Conservation (phyloP, 35 echinoderm and acorn worm species). For the Apostichopus japonicus region DNA sequence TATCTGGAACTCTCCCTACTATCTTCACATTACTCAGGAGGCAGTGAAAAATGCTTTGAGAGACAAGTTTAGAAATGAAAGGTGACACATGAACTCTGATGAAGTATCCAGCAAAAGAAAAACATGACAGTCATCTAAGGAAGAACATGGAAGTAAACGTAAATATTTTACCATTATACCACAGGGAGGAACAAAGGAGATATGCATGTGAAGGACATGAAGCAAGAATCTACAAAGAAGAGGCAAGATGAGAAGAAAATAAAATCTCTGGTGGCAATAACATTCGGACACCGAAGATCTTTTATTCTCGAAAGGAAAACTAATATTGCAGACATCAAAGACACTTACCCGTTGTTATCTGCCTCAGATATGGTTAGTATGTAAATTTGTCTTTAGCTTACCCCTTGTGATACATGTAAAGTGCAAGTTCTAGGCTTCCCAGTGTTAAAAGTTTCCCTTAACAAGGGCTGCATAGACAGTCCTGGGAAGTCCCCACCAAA, state of each 20-base stretch:
- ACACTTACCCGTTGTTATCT: background rate
- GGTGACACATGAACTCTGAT: background rate
- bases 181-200: background rate
- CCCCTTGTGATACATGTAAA: too few species aligned
- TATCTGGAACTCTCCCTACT: too few species aligned
- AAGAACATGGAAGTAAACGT: background rate
- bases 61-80: constrained; percentile 19
- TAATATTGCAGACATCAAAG: background rate
- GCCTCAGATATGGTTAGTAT: background rate
- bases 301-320: background rate
- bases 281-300: background rate
- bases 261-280: background rate
- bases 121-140: background rate
- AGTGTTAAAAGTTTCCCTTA: too few species aligned
- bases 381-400: too few species aligned
- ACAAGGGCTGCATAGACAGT: too few species aligned
- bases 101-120: background rate
- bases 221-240: background rate
- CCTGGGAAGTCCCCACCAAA: too few species aligned
- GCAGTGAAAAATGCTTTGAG: background rate
- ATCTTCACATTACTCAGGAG: too few species aligned
- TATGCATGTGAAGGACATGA: background rate
- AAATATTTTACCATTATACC: background rate
- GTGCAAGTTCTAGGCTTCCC: too few species aligned
- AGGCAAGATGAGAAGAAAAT: background rate